phyloP scores from a whole-genome alignment of 2,888 invertebrate species.

The Xylophagus ater region DNA sequence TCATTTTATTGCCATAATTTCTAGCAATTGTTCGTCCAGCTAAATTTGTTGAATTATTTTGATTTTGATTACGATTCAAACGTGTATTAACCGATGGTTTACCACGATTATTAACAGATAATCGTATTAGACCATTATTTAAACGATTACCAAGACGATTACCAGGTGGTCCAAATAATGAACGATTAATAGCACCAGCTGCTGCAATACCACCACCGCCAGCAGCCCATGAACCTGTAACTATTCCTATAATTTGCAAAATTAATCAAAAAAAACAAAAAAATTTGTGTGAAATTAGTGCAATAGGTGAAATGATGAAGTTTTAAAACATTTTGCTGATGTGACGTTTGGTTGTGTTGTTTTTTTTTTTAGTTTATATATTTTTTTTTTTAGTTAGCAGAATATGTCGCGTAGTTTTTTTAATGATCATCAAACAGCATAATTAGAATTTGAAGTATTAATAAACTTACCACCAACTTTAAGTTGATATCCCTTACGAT shows the following conservation, averaged over 20 bases:
- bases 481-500: constrained; percentile 24
- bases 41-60: constrained; percentile 14
- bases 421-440: constrained; percentile 1
- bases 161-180: constrained; percentile 20
- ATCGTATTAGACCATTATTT: constrained; percentile 8
- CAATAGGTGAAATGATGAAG: not conserved
- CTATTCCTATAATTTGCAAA: constrained; percentile 26
- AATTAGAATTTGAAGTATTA: not conserved
- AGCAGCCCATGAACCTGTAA: constrained; percentile 27
- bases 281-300: constrained; percentile 6
- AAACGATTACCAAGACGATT: constrained; percentile 21
- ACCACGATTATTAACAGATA: constrained; percentile 14
- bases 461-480: constrained; percentile 27
- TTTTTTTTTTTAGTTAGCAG: too few relatives aligned
- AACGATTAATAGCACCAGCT: constrained; percentile 19
- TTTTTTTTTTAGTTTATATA: too few relatives aligned
- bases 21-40: constrained; percentile 17
- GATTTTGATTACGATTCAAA: constrained; percentile 18
- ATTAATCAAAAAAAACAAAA: constrained; percentile 22
- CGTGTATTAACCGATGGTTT: constrained; percentile 18
- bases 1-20: constrained; percentile 19
- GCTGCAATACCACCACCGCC: constrained; percentile 16
- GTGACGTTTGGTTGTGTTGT: too few relatives aligned
- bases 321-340: too few relatives aligned
- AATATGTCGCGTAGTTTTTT: not conserved